Base-by-base conservation (phyloP, 2,888 invertebrate genomes). In the Perdita meconis region DNA sequence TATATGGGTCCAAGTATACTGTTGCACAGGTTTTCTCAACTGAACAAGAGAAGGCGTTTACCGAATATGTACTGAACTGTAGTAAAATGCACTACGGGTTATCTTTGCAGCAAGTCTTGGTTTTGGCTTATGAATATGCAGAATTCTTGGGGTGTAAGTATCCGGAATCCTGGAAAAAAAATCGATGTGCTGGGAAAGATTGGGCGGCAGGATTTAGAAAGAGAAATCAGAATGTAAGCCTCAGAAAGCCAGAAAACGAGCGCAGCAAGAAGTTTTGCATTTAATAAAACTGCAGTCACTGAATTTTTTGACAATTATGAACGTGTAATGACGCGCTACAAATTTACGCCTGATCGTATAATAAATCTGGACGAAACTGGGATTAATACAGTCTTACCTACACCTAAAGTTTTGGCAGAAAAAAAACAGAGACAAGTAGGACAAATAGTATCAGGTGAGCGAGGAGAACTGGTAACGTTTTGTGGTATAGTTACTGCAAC, bases 311-410 rank as follows among this genome's bases (percentile, higher is more conserved):
- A 83, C 36, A 86, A 86, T 65, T 73, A 83, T 26, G 70, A 82
- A 75, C 75, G 82, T 38, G 1, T 71, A 13, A 53, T 61, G 24
- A 40, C 12, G 40, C 34, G 53, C 3, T 10, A 64, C n/a, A 22
- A 59, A 30, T 66, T 82, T 78, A 64, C 76, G 36, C 85, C 86
- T 34, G 76, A 85, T 57, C 78, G 84, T 53, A 90, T 92, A 56
- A 92, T 88, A 69, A 92, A 92, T 79, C 70, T 90, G 34, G 92
- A 93, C 82, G 92, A 93, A 83, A 90, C 91, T 26, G 91, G 89
- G 0, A 72, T 92, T 4, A 89, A 91, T 24, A 93, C 92, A 2
- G 92, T 93, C 1, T 92, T 92, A 61, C 90, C 85, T 69, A 87
- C 90, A n/a, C 73, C 84, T 26, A 90, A 89, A 81, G 86, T 92